Base-by-base conservation (phyloP, 2,888 invertebrate genomes). In the Cheilosia pagana region DNA sequence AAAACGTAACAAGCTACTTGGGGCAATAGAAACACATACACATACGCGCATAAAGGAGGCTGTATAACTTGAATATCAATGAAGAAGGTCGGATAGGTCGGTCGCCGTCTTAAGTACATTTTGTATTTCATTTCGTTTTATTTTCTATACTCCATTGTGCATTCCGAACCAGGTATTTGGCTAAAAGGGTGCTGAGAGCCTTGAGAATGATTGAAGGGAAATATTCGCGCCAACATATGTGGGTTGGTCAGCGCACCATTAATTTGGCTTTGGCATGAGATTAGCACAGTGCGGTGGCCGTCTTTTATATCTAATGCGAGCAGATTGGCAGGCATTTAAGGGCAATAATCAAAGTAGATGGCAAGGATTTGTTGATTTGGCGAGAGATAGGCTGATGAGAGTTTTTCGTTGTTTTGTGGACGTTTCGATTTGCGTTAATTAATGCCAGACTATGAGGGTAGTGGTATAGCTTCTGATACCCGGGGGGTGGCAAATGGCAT, bases 1-100 rank as follows among this genome's bases (percentile, higher is more conserved):
- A 48, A 35, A 25, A 48, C 21, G 7, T n/a, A 43, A 41, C 14
- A 67, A 52, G 50, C 50, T 50, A 50, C 50, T 50, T 19, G 55
- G 12, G 6, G 35, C 57, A 48, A 65, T 57, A 50, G 48, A 67
- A 67, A 35, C 10, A 48, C 39, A 43, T 31, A 16, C 19, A 21
- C 23, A 25, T 59, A 14, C 19, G 25, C 2, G 31, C 31, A 1
- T 5, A 39, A 14, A 2, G 41, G 12, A 23, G 45, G 25, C 53
- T n/a, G 28, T 72, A 55, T 62, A 48, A 57, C 62, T 43, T 63
- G 68, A 62, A 68, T 81, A 75, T 70, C 68, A 75, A 75, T 50
- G 62, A 70, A n/a, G 53, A 28, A 23, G 5, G 52, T 8, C 23
- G 3, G 43, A 3, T 39, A 10, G 35, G 45, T 57, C 19, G 35